A percentile compares a stretch with the other conserved stretches of the same genome.
Evolutionary conservation across 1,140 invertebrate genomes (phyloP).

Genomic region (Lepidostoma basale): DNA sequence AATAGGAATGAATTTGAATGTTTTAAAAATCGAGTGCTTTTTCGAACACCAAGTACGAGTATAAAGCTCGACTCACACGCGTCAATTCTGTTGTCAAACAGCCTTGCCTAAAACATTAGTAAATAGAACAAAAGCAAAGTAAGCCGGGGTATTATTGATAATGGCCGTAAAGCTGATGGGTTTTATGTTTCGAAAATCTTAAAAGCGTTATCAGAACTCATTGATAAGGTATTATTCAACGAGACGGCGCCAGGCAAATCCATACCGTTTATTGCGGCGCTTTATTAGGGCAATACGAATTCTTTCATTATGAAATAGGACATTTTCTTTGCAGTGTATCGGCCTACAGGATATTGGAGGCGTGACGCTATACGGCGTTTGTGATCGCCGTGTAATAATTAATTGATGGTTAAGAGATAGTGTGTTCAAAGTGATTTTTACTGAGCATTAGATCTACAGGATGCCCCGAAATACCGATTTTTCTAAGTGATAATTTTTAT

Average conservation of each 20-base stretch:
- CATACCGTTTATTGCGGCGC: background rate
- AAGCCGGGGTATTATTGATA: background rate
- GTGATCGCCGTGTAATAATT: constrained; percentile 13
- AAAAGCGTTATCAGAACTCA: background rate
- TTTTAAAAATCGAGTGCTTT: no score
- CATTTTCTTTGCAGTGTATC: background rate
- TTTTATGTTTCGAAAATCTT: background rate
- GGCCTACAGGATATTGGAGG: background rate
- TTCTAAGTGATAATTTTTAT: no score
- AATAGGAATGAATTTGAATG: no score
- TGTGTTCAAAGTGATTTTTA: constrained; percentile 11
- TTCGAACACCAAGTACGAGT: no score
- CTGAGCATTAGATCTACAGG: background rate
- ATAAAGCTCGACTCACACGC: background rate
- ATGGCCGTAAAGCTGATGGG: background rate
- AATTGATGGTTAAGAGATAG: background rate
- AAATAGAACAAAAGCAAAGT: background rate
- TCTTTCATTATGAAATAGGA: constrained; percentile 1
- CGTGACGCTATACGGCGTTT: constrained; percentile 4
- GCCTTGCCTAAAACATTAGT: background rate
- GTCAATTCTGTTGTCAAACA: background rate
- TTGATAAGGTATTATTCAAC: constrained; percentile 1
- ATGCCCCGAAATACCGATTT: background rate
- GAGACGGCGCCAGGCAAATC: constrained; percentile 13
- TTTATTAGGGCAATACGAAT: constrained; percentile 15